phyloP scores from a whole-genome alignment of 1,140 invertebrate species.

The Drosophila dunni region DNA sequence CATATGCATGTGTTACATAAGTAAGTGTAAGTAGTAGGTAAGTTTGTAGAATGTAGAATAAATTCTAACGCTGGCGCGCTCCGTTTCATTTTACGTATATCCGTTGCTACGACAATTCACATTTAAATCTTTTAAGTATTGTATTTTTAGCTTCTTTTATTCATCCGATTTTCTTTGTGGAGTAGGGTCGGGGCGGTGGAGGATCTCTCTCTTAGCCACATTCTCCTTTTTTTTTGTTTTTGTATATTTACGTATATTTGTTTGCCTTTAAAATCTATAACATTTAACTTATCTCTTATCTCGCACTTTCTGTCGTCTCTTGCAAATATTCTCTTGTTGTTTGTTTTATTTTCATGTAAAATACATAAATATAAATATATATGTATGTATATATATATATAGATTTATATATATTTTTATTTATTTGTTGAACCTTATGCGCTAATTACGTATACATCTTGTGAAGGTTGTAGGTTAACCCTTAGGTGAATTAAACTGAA shows the following conservation, averaged over 20 bases:
- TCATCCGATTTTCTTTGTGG: constrained; percentile 49
- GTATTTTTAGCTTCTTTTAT: constrained; percentile 62
- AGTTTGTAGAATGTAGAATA: constrained; percentile 56
- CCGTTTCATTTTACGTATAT: constrained; percentile 73
- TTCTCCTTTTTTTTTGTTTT: constrained; percentile 14
- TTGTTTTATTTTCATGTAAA: constrained; percentile 49
- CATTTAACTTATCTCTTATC: constrained; percentile 78
- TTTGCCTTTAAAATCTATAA: constrained; percentile 77
- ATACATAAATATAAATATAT: constrained; percentile 76
- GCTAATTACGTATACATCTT: constrained; percentile 84
- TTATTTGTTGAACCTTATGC: constrained; percentile 69
- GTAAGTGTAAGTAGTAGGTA: constrained; percentile 63
- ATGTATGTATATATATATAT: constrained; percentile 53
- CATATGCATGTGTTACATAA: constrained; percentile 48
- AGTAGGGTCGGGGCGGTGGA: constrained; percentile 20
- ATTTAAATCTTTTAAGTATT: constrained; percentile 71
- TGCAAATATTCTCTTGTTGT: constrained; percentile 73
- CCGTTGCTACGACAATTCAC: constrained; percentile 80
- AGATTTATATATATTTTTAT: constrained; percentile 38
- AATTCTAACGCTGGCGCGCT: constrained; percentile 47
- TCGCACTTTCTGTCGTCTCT: constrained; percentile 18
- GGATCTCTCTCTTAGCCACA: constrained; percentile 44
- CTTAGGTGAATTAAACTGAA: constrained; percentile 69
- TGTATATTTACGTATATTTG: constrained; percentile 70
- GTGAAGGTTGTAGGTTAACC: constrained; percentile 71